Base-by-base conservation (phyloP, 1,140 invertebrate genomes). In the Neoseiulus cucumeris region DNA sequence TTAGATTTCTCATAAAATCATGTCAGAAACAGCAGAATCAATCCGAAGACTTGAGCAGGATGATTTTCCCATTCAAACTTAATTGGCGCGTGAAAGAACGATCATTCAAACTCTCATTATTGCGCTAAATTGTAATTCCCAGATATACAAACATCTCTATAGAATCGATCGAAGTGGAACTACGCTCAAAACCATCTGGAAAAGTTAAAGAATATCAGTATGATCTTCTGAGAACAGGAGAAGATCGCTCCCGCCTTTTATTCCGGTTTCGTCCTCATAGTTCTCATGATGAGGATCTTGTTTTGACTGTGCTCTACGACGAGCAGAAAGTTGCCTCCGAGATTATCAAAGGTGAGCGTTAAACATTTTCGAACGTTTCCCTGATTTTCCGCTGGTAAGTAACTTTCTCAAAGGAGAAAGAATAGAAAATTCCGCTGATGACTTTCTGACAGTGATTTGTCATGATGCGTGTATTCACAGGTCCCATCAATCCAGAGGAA, bases 401-500 rank as follows among this genome's bases (percentile, higher is more conserved):
- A n/a, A n/a, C n/a, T n/a, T n/a, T n/a, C n/a, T n/a, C n/a, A n/a
- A n/a, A n/a, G n/a, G n/a, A n/a, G 33, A 39, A 4, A 39, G 33
- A 6, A 39, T 4, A 39, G 33, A 39, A 39, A 4, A 39, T 39
- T 39, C 33, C 4, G 33, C 9, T 39, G 33, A 39, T 6, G 33
- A 39, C 9, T 39, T 39, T 39, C 33, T 39, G 4, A 6, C 33
- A 18, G 6, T 33, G n/a, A n/a, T n/a, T n/a, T n/a, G n/a, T n/a
- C n/a, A n/a, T n/a, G n/a, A n/a, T n/a, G n/a, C n/a, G n/a, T 29
- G 59, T 51, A 65, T 66, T 80, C 78, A 65, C 71, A 87, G 84
- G 82, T 68, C 77, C 79, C 42, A 76, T 90, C 30, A 84, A 85
- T 72, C 81, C 87, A 70, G 91, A 93, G 70, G 82, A 87, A 66